These are phyloP conservation scores for Sminthurides aquaticus DNA, from an alignment of 2,888 invertebrate species.

Conservation along the genomic window DNA sequence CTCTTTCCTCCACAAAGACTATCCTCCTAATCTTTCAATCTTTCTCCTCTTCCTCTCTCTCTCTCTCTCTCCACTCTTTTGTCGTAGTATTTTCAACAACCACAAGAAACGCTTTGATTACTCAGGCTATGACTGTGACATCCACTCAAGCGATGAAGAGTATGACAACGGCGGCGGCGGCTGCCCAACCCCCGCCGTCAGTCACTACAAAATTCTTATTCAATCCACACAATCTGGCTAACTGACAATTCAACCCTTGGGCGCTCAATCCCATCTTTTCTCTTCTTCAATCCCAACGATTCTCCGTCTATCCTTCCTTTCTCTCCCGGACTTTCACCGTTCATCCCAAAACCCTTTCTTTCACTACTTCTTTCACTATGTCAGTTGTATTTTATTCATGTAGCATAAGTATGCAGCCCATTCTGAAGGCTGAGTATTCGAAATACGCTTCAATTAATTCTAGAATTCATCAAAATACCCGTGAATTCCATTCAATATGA, in stretches of 20 bases:
- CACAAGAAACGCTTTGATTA: background rate
- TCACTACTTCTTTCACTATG: too few relatives aligned
- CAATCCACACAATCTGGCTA: background rate
- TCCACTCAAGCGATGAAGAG: background rate
- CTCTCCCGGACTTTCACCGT: too few relatives aligned
- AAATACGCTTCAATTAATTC: too few relatives aligned
- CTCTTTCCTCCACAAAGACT: constrained; percentile 13
- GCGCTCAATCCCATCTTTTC: background rate
- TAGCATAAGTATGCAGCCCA: too few relatives aligned
- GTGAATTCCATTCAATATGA: too few relatives aligned
- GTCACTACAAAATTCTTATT: background rate
- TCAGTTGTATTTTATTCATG: too few relatives aligned
- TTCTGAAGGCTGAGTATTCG: too few relatives aligned
- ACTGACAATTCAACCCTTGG: background rate
- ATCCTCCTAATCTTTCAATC: constrained; percentile 21
- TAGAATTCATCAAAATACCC: too few relatives aligned
- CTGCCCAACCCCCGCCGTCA: background rate
- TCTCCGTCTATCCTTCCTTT: too few relatives aligned
- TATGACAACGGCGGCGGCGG: too few relatives aligned
- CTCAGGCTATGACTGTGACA: background rate
- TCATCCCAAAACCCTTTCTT: too few relatives aligned
- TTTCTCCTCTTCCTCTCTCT: constrained; percentile 16
- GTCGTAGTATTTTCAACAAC: background rate
- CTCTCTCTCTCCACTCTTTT: constrained; percentile 7
- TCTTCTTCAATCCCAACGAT: too few relatives aligned